Evolutionary conservation across 2,888 invertebrate genomes (phyloP).

Genomic region (Noctua pronuba): DNA sequence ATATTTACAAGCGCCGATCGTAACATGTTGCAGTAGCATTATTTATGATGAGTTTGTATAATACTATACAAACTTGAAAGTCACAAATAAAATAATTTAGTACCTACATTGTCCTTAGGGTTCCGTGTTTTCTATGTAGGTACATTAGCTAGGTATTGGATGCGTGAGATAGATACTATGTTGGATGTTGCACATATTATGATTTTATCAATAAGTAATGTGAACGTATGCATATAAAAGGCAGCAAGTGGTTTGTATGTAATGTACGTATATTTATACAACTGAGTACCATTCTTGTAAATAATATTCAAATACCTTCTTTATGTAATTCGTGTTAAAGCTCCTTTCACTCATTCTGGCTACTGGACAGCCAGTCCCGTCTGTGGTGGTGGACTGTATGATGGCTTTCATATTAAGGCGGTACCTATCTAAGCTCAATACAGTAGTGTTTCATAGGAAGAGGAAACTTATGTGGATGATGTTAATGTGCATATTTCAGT

Average conservation of each 20-base stretch:
- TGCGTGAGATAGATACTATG: too few relatives aligned
- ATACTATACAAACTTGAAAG: too few relatives aligned
- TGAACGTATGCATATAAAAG: background rate
- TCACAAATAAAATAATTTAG: background rate
- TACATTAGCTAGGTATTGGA: too few relatives aligned
- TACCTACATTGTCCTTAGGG: background rate
- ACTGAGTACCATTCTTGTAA: background rate
- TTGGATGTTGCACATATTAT: too few relatives aligned
- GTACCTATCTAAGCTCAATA: too few relatives aligned
- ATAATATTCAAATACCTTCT: background rate
- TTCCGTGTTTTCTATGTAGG: background rate
- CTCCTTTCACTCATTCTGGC: background rate
- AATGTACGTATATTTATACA: background rate
- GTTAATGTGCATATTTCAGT: too few relatives aligned
- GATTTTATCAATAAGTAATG: background rate
- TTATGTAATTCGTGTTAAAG: background rate
- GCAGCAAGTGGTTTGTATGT: background rate
- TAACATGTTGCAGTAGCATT: background rate
- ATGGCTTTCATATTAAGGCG: background rate
- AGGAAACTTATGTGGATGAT: too few relatives aligned
- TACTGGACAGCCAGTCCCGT: too few relatives aligned
- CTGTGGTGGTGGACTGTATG: background rate
- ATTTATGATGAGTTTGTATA: background rate
- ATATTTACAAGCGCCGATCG: background rate
- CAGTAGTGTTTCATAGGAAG: too few relatives aligned